A percentile compares a stretch with the other conserved stretches of the same genome.
phyloP scores from a whole-genome alignment of 2,888 invertebrate species.

The Lumbricus terrestris region DNA sequence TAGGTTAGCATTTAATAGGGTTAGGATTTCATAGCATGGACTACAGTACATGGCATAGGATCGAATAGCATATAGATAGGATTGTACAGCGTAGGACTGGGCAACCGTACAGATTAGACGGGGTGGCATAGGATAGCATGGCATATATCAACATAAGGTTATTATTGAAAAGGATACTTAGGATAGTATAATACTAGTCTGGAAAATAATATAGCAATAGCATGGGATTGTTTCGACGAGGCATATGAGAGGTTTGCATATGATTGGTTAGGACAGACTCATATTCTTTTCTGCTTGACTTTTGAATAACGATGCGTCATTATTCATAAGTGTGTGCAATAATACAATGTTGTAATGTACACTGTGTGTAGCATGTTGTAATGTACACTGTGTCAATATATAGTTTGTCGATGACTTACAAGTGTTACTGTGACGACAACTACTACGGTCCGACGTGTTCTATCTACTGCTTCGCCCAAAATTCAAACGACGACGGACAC shows the following conservation, averaged over 20 bases:
- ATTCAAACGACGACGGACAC: slow-evolving; percentile 25
- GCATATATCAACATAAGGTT: background rate
- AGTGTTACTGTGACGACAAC: slow-evolving; percentile 30
- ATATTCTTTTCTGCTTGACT: too few relatives aligned
- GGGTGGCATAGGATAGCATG: background rate
- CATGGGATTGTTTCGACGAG: too few relatives aligned
- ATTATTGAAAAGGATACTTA: background rate
- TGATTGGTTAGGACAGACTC: too few relatives aligned
- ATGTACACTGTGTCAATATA: too few relatives aligned
- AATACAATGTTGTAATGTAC: background rate
- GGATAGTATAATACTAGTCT: background rate
- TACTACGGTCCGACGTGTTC: slow-evolving; percentile 32
- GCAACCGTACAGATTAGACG: too few relatives aligned
- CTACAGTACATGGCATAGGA: too few relatives aligned
- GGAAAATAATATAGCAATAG: too few relatives aligned
- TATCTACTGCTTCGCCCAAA: slow-evolving; percentile 22
- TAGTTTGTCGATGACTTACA: slow-evolving; percentile 23
- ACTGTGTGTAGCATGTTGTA: too few relatives aligned
- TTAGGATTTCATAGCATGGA: too few relatives aligned
- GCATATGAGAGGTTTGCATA: too few relatives aligned
- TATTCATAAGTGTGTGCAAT: background rate
- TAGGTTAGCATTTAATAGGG: background rate
- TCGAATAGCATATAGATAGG: too few relatives aligned
- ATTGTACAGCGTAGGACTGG: too few relatives aligned
- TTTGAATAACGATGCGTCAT: background rate